phyloP scores from a whole-genome alignment of 2,113 vertebrate genomes.

The Peromyscus leucopus region DNA sequence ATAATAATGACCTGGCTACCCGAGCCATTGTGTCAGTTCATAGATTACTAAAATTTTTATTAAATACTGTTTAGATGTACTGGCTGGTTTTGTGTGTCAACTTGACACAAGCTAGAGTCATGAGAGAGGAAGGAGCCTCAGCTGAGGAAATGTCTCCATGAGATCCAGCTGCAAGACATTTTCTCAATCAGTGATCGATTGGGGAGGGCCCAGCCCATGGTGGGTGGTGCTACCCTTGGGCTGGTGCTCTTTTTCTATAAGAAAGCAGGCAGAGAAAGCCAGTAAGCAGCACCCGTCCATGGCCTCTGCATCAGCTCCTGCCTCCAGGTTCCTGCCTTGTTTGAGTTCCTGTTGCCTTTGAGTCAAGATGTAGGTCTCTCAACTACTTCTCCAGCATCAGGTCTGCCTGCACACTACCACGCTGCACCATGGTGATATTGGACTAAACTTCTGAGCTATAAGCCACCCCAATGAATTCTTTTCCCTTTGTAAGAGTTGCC shows the following conservation, averaged over 20 bases:
- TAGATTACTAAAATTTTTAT: slow-evolving; percentile 4
- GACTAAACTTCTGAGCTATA: neutral
- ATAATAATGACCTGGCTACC: neutral
- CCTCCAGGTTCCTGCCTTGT: neutral
- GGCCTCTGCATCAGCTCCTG: neutral
- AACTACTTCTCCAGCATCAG: neutral
- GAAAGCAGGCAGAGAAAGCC: neutral
- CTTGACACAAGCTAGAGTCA: neutral
- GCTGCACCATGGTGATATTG: neutral
- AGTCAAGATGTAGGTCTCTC: neutral
- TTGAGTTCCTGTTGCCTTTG: neutral
- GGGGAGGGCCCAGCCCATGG: neutral
- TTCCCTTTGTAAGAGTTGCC: neutral
- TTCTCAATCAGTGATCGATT: neutral
- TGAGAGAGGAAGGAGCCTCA: neutral
- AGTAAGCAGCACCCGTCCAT: neutral
- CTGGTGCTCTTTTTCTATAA: neutral
- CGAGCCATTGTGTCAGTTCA: neutral
- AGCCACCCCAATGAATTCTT: neutral
- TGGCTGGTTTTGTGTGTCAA: neutral
- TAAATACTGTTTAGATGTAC: neutral
- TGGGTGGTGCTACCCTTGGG: neutral
- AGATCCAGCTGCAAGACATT: neutral
- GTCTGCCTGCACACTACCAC: neutral
- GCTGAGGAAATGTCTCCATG: neutral